Percentiles rank a stretch among this genome's conserved stretches.
Conservation (phyloP, 2,888 invertebrate species). For the Agrotis segetum region DNA sequence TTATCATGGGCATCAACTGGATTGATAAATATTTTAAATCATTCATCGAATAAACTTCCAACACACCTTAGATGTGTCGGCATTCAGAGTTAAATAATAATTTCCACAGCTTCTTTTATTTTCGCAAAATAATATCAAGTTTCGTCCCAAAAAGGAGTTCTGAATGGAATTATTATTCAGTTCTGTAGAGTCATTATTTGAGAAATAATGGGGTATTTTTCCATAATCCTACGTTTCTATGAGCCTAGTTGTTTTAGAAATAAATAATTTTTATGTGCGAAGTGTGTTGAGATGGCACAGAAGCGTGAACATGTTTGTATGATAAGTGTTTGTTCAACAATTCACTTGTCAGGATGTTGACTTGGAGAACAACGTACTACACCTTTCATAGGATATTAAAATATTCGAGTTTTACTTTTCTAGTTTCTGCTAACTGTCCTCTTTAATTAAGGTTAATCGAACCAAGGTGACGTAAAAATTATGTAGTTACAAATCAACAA, state of each 20-base stretch:
- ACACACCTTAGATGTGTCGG: too few species aligned
- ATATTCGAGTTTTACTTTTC: neutral
- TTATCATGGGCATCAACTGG: neutral
- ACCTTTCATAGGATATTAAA: constrained; percentile 6
- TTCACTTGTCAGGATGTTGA: constrained; percentile 72
- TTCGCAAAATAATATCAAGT: constrained; percentile 25
- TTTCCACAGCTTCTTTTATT: constrained; percentile 3
- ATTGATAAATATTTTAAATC: neutral
- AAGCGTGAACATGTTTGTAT: constrained; percentile 66
- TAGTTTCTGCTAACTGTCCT: neutral
- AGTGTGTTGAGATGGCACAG: constrained; percentile 52
- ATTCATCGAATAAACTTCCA: neutral
- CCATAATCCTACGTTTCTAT: constrained; percentile 17
- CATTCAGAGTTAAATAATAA: neutral
- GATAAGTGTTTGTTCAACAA: constrained; percentile 67
- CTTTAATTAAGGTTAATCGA: constrained; percentile 76
- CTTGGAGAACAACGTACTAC: constrained; percentile 54
- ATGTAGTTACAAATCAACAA: constrained; percentile 56
- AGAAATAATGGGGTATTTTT: constrained; percentile 31
- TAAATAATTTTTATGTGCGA: constrained; percentile 53
- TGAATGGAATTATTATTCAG: constrained; percentile 48
- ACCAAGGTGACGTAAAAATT: constrained; percentile 41
- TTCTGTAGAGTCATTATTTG: constrained; percentile 22
- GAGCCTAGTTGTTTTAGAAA: constrained; percentile 38
- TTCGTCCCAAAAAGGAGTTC: constrained; percentile 25